Base-by-base conservation (phyloP, 1,140 invertebrate species). In the Platyura marginata region DNA sequence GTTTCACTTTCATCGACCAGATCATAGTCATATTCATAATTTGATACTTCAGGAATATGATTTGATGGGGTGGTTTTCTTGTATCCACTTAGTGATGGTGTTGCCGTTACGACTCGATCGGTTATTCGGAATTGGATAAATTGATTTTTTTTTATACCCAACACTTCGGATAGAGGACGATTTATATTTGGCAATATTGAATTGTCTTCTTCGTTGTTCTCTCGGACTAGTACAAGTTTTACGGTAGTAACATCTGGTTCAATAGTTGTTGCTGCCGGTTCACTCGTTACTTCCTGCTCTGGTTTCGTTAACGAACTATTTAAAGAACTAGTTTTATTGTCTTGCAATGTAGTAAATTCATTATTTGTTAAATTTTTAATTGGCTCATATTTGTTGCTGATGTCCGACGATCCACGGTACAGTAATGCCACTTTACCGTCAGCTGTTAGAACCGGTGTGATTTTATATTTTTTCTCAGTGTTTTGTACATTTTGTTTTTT, bases 341-440 rank as follows among this genome's bases (percentile, higher is more conserved):
- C 39, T 38, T 38, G 36, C 10, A n/a, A 18, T 38, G 18, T 18
- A 18, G 9, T 38, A 18, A 18, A 21, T 40, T 21, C 21, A 21
- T 21, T 18, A 40, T 23, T 54, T 9, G 58, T 61, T 11, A 61
- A 44, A 45, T 61, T 61, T 37, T 54, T 49, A 23, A 61, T 58
- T 22, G 58, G 58, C 48, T 61, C 59, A 49, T 61, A 59, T 52
- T 61, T 61, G 51, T 57, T 59, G 47, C 57, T 61, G 11, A 11
- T 22, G 39, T 39, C 36, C 15, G 35, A 23, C 48, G 57, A 58
- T 44, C 59, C 59, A 41, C 59, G 59, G 43, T 61, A 61, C 49
- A 61, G 57, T 51, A 61, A 58, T 41, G 59, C 59, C 51, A 61
- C 57, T 56, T 61, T 61, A 51, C 59, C 59, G 56, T 61, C 59